Evolutionary conservation across 2,797 vertebrate species (phyloP), one percentile per base, ranked within the genome.

Genomic region (Gambelia wislizenii): DNA sequence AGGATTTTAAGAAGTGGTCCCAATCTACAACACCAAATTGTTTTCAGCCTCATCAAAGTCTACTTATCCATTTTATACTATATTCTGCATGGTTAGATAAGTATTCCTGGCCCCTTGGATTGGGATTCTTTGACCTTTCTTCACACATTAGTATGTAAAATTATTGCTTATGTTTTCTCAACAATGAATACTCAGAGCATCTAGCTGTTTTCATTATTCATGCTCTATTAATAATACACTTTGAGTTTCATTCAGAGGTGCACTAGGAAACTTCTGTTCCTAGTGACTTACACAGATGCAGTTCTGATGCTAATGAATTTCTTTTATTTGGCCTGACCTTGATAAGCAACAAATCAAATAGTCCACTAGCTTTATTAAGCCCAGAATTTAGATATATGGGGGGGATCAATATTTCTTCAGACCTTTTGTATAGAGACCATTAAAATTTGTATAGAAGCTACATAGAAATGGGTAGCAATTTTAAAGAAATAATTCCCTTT

Each of bases 241-340:
- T 61, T 89, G 83, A 84, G 69, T 86, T 84, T 54, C 74, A 89
- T 84, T 83, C 67, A 44, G 14, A 84, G 72, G 77, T 54, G 27
- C 83, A 84, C 72, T 9, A 67, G 77, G 27, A 85, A 79, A 79
- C 82, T 69, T 72, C 69, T 89, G 33, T 82, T 83, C 88, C 67
- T 70, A 47, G 56, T 76, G 54, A 86, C 89, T 49, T 83, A 72
- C 49, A n/a, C 47, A 83, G 64, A 82, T 83, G 77, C 80, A 78
- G 82, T 85, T 85, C 81, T 79, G 56, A 91, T 81, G 83, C 33
- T 84, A 67, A 84, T 84, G 33, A 84, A 75, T 49, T n/a, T 84
- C 39, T 64, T 6, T 67, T 84, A 54, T 87, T 56, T 67, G 52
- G 12, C 25, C 39, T 70, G 69, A 82, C n/a, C 49, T 75, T 49